Conservation (phyloP, 2,797 vertebrate genomes). For the Sebastes steindachneri region DNA sequence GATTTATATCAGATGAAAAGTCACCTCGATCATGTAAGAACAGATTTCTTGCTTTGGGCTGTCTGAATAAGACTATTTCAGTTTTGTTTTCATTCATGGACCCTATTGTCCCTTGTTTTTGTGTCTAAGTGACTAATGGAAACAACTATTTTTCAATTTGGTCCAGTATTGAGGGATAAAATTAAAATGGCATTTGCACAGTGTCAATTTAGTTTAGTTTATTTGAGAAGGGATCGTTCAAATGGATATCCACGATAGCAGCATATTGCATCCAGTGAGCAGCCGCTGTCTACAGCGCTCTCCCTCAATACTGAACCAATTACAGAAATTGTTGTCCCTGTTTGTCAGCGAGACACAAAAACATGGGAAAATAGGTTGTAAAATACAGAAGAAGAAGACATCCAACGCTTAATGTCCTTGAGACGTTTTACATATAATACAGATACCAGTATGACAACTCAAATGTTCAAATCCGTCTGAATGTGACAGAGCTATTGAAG, state of each 20-base stretch:
- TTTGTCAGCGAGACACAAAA: background rate
- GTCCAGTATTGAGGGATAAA: no score
- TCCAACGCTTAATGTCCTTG: background rate
- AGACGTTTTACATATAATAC: background rate
- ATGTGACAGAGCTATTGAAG: constrained; percentile 15
- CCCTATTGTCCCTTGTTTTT: no score
- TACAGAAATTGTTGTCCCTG: background rate
- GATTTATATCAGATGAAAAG: background rate
- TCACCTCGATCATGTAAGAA: background rate
- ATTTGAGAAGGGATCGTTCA: no score
- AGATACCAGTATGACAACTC: constrained; percentile 17
- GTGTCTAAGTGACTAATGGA: no score
- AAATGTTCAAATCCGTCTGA: background rate
- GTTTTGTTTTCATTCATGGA: background rate
- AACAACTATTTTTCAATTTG: no score
- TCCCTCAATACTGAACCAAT: background rate
- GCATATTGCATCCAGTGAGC: no score
- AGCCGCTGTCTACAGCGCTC: rapidly evolving
- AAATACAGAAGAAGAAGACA: background rate
- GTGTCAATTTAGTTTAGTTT: no score
- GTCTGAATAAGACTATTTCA: background rate
- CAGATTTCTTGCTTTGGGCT: background rate
- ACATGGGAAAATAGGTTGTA: background rate
- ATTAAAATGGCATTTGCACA: no score
- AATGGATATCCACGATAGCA: no score